A percentile compares a stretch with the other conserved stretches of the same genome.
Conservation (phyloP, 2,797 vertebrate species). For the Micrastur ruficollis region DNA sequence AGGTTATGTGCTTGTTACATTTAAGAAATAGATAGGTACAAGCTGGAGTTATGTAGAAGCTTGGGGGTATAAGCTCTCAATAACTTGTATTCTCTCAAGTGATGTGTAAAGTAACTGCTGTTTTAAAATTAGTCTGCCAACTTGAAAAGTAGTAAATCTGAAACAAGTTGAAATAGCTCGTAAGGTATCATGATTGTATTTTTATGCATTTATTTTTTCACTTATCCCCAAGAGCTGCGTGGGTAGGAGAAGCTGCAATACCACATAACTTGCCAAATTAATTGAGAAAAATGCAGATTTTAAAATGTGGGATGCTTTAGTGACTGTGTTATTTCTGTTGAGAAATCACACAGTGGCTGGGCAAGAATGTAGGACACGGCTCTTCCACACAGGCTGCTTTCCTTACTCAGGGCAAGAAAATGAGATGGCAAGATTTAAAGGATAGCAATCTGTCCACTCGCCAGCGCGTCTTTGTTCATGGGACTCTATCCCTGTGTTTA, state of each 20-base stretch:
- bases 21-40: background rate
- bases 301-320: background rate
- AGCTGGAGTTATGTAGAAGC: background rate
- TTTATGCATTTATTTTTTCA: background rate
- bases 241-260: background rate
- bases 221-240: background rate
- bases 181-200: background rate
- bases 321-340: background rate
- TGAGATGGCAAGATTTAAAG: slow-evolving; percentile 9
- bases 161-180: slow-evolving; percentile 6
- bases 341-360: background rate
- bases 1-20: slow-evolving; percentile 34
- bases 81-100: background rate
- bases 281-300: slow-evolving; percentile 15
- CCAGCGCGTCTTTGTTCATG: rapidly evolving
- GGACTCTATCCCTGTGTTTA: background rate
- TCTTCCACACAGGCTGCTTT: background rate
- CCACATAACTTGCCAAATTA: background rate
- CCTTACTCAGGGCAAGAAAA: background rate
- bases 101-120: background rate
- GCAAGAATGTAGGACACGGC: slow-evolving; percentile 15
- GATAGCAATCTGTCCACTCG: background rate
- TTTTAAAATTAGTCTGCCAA: background rate
- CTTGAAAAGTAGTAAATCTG: background rate
- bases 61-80: background rate